Conservation (phyloP, 2,888 invertebrate genomes). For the Cerastis leucographa region DNA sequence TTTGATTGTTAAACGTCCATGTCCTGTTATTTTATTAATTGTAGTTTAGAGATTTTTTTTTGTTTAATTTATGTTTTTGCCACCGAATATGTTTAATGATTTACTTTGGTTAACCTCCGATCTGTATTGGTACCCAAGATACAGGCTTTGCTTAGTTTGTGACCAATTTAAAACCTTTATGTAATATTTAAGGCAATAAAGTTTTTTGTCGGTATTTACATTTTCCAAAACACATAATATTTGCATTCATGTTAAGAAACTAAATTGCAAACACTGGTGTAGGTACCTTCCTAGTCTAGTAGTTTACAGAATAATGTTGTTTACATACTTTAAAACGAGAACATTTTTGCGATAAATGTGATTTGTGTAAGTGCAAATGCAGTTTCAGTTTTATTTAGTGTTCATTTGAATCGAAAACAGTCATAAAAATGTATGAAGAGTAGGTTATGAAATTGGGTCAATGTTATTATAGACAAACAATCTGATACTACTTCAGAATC, state of each 20-base stretch:
- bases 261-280: neutral
- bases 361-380: conserved; percentile 42
- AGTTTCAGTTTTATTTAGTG: conserved; percentile 12
- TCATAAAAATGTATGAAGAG: conserved; percentile 1
- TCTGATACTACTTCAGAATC: neutral
- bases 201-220: too few relatives aligned
- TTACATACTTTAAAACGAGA: conserved; percentile 43
- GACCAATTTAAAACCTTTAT: too few relatives aligned
- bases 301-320: conserved; percentile 39
- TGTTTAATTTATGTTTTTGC: too few relatives aligned
- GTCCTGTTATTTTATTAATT: too few relatives aligned
- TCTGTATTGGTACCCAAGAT: too few relatives aligned
- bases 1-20: too few relatives aligned
- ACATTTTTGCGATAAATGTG: conserved; percentile 45
- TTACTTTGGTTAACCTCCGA: too few relatives aligned
- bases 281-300: neutral
- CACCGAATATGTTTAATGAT: too few relatives aligned
- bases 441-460: conserved; percentile 25
- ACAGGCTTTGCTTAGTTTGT: too few relatives aligned
- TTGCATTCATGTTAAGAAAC: neutral
- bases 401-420: conserved; percentile 44
- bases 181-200: too few relatives aligned
- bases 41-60: too few relatives aligned
- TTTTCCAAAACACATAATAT: too few relatives aligned
- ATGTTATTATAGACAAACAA: conserved; percentile 12